Base-by-base conservation (phyloP, 2,113 vertebrate species). In the Neoarius graeffei region DNA sequence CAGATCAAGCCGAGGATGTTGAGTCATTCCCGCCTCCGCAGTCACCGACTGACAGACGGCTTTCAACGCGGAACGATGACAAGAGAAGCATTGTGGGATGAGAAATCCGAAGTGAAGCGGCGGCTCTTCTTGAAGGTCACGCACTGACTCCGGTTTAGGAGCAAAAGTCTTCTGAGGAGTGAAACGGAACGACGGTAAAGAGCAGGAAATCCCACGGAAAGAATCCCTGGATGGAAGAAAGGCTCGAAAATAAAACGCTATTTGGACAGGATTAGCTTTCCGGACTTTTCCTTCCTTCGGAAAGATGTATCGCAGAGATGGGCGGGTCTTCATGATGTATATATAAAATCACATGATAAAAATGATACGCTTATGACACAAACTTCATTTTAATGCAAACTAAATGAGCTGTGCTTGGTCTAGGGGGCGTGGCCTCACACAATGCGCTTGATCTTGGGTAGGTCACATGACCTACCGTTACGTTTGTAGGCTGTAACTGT, bases 151-250 rank as follows among this genome's bases (percentile, higher is more conserved):
- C 83, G 87, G 83, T 67, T 87, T 73, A 64, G 59, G 20, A 4
- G 89, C 3, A 10, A 80, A 9, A 17, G 11, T 80, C 35, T n/a
- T 77, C 5, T 5, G 19, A 25, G 54, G 64, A 67, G 86, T 94
- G 94, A 94, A 92, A 94, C 93, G 27, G 73, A 11, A 89, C 48
- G 27, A 27, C 5, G 56, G 35, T 2, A 64, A 23, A 6, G 69
- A 27, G 30, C 48, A 83, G 42, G 27, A 30, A 60, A 80, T 20
- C 5, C 50, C 1, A 27, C 25, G 30, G 66, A 48, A 64, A 25
- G 23, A 10, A 59, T 56, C 52, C 11, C 25, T 2, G 10, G 9
- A 48, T 62, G 8, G 0, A 82, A 62, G 20, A 10, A 82, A 35
- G 19, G 57, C 19, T 52, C 42, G 11, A 19, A 76, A 50, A 50